Evolutionary conservation across 2,888 invertebrate species (phyloP).

Genomic region (Lydus trimaculatus): DNA sequence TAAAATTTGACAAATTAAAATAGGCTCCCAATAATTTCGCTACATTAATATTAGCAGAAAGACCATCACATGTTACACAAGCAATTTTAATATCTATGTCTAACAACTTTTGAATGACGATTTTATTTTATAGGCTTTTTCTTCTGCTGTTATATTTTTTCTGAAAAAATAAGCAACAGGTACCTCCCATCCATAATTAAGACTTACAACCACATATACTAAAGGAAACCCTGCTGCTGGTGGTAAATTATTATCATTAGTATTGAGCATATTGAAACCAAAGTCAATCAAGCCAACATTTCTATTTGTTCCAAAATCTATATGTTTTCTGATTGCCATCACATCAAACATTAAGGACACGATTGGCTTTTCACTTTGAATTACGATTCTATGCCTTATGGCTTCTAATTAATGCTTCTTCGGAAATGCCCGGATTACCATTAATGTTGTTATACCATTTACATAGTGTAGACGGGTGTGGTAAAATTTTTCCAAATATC

Average conservation of each 20-base stretch:
- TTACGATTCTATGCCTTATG: slow-evolving; percentile 22
- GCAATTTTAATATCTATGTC: background rate
- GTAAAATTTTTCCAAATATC: slow-evolving; percentile 25
- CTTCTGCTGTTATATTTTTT: slow-evolving; percentile 26
- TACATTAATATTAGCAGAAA: too few relatives aligned
- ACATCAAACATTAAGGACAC: slow-evolving; percentile 44
- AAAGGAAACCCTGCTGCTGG: slow-evolving; percentile 32
- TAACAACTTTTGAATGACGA: too few relatives aligned
- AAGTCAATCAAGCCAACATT: slow-evolving; percentile 42
- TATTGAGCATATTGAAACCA: slow-evolving; percentile 29
- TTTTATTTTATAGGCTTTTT: slow-evolving; percentile 26
- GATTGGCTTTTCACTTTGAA: slow-evolving; percentile 15
- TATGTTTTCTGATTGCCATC: slow-evolving; percentile 41
- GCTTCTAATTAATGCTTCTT: slow-evolving; percentile 36
- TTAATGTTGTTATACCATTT: slow-evolving; percentile 36
- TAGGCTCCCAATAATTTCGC: too few relatives aligned
- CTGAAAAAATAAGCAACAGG: slow-evolving; percentile 34
- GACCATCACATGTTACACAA: background rate
- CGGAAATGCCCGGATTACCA: slow-evolving; percentile 36
- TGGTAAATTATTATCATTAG: slow-evolving; percentile 30
- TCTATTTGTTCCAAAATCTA: slow-evolving; percentile 39
- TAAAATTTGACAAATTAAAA: too few relatives aligned
- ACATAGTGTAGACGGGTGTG: slow-evolving; percentile 28
- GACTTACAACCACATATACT: slow-evolving; percentile 28
- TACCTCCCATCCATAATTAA: slow-evolving; percentile 34